Conservation (phyloP, 2,888 invertebrate genomes). For the Clitarchus hookeri region DNA sequence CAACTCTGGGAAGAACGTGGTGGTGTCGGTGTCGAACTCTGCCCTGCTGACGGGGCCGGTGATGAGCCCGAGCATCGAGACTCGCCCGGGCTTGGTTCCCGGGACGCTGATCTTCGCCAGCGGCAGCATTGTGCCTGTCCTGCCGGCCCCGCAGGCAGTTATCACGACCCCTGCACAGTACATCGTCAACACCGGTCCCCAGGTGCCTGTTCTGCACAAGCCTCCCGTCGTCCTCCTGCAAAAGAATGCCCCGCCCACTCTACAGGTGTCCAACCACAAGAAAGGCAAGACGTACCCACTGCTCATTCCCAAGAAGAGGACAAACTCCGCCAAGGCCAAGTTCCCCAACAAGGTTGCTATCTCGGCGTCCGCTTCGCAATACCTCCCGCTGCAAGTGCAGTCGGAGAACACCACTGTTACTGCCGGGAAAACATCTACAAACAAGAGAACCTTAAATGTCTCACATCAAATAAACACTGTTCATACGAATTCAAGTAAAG, state of each 20-base stretch:
- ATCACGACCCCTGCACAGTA: constrained; percentile 37
- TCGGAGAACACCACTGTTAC: neutral
- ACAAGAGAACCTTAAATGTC: too few relatives aligned
- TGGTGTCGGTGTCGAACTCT: constrained; percentile 28
- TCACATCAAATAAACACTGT: neutral
- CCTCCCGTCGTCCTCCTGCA: constrained; percentile 34
- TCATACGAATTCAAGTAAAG: neutral
- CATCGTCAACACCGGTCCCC: constrained; percentile 27
- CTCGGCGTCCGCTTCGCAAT: constrained; percentile 44
- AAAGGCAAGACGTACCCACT: constrained; percentile 29
- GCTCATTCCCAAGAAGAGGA: constrained; percentile 32
- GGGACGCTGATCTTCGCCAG: constrained; percentile 54
- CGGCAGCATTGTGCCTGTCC: constrained; percentile 52
- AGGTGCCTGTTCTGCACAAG: constrained; percentile 23
- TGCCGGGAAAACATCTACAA: neutral
- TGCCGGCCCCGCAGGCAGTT: constrained; percentile 47
- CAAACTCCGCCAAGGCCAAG: constrained; percentile 47
- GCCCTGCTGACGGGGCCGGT: constrained; percentile 34
- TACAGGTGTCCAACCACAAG: constrained; percentile 25
- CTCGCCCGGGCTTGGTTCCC: constrained; percentile 47
- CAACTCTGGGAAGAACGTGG: neutral
- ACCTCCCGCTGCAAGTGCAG: neutral
- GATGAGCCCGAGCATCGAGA: constrained; percentile 32
- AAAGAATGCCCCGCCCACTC: constrained; percentile 28
- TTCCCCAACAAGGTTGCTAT: constrained; percentile 49